Evolutionary conservation across 2,888 invertebrate species (phyloP).

Genomic region (Amorpha juglandis): DNA sequence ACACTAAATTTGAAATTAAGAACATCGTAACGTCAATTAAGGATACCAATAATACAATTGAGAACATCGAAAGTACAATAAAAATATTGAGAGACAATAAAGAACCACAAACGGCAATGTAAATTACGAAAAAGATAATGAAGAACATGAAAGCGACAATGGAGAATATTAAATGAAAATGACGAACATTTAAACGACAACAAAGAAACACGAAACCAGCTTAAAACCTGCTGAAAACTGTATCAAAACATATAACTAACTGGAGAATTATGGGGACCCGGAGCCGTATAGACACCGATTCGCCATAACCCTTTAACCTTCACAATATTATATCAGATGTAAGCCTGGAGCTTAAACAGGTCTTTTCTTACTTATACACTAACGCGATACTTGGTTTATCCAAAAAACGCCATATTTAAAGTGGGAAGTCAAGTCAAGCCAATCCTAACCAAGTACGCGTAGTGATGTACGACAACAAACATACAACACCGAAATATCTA

Average conservation of each 20-base stretch:
- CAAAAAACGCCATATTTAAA: background rate
- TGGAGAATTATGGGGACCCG: background rate
- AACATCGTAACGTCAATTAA: background rate
- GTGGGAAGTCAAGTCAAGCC: background rate
- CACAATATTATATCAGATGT: background rate
- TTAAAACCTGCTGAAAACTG: constrained; percentile 9
- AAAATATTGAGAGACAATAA: no score
- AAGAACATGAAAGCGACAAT: background rate
- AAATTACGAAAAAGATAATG: no score
- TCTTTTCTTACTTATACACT: background rate
- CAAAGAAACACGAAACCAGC: background rate
- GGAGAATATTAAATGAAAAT: background rate
- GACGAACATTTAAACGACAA: background rate
- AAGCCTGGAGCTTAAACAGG: background rate
- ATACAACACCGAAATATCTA: background rate
- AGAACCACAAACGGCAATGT: no score
- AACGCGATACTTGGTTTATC: background rate
- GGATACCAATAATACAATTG: background rate
- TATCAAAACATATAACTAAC: constrained; percentile 19
- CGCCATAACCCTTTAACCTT: background rate
- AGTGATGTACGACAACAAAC: background rate
- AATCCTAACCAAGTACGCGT: background rate
- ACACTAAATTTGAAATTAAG: background rate
- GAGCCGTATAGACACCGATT: background rate
- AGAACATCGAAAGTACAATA: no score